Evolutionary conservation across 2,797 vertebrate genomes (phyloP).

Genomic region (Sebastiscus albofasciatus): DNA sequence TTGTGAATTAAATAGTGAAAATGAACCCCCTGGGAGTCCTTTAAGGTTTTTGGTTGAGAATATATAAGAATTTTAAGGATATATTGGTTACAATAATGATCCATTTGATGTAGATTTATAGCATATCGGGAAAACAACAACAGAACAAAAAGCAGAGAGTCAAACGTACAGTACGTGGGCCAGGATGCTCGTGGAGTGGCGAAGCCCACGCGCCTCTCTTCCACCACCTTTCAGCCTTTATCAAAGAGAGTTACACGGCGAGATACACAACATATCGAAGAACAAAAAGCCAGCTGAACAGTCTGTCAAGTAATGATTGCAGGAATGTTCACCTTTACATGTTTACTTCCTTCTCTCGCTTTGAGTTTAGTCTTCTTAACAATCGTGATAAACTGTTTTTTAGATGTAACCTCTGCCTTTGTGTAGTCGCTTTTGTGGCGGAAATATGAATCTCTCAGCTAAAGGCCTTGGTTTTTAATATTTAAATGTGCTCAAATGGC

Average conservation of each 20-base stretch:
- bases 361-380: neutral
- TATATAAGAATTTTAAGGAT: too few species aligned
- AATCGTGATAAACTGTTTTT: neutral
- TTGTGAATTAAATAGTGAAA: too few species aligned
- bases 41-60: too few species aligned
- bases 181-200: constrained; percentile 25
- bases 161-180: constrained; percentile 39
- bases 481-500: constrained; percentile 29
- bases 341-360: neutral
- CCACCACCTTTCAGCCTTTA: constrained; percentile 26
- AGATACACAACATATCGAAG: neutral
- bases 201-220: constrained; percentile 47
- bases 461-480: constrained; percentile 38
- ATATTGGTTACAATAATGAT: too few species aligned
- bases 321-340: neutral
- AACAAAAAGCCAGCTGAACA: neutral
- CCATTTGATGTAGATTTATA: too few species aligned
- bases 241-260: neutral
- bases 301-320: neutral
- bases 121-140: too few species aligned
- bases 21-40: too few species aligned
- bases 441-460: neutral
- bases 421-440: neutral
- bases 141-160: constrained; percentile 4
- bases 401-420: neutral